Evolutionary conservation across 2,888 invertebrate genomes (phyloP).

Genomic region (Junonia oenone): DNA sequence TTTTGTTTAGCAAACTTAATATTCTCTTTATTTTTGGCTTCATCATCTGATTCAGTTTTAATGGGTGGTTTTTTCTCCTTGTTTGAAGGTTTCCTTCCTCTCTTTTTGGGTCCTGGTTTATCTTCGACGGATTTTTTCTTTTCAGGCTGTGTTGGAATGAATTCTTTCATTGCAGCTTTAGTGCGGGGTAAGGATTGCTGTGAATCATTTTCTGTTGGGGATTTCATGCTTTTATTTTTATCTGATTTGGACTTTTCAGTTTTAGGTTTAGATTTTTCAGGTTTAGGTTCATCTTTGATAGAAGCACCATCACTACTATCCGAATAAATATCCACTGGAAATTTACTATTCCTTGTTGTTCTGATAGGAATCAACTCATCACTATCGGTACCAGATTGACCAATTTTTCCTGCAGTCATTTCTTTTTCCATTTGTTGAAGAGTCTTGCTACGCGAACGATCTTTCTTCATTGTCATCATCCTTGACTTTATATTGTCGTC

Average conservation of each 20-base stretch:
- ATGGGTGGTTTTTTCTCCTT: slow-evolving; percentile 57
- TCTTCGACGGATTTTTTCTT: slow-evolving; percentile 49
- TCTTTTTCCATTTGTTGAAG: slow-evolving; percentile 87
- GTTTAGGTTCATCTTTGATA: slow-evolving; percentile 60
- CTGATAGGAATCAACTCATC: slow-evolving; percentile 86
- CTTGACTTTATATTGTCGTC: slow-evolving; percentile 71
- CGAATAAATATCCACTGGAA: slow-evolving; percentile 89
- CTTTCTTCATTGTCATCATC: slow-evolving; percentile 47
- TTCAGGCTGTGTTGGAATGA: slow-evolving; percentile 77
- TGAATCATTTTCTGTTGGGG: slow-evolving; percentile 83
- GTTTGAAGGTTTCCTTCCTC: slow-evolving; percentile 68
- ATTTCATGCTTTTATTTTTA: slow-evolving; percentile 80
- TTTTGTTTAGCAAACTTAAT: slow-evolving; percentile 68
- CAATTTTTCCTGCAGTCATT: slow-evolving; percentile 76
- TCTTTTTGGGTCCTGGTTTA: slow-evolving; percentile 61
- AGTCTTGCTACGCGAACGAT: slow-evolving; percentile 79
- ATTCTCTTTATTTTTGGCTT: slow-evolving; percentile 72
- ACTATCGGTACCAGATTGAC: slow-evolving; percentile 85
- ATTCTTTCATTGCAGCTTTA: slow-evolving; percentile 92
- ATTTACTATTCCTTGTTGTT: slow-evolving; percentile 76
- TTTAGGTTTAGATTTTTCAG: slow-evolving; percentile 69
- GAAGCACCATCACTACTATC: slow-evolving; percentile 82
- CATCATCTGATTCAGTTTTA: slow-evolving; percentile 62
- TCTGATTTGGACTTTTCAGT: slow-evolving; percentile 69
- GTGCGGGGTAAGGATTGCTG: slow-evolving; percentile 85